These are phyloP conservation scores for Ammospiza nelsoni DNA, from an alignment of 2,113 vertebrate species.

Conservation along the genomic window DNA sequence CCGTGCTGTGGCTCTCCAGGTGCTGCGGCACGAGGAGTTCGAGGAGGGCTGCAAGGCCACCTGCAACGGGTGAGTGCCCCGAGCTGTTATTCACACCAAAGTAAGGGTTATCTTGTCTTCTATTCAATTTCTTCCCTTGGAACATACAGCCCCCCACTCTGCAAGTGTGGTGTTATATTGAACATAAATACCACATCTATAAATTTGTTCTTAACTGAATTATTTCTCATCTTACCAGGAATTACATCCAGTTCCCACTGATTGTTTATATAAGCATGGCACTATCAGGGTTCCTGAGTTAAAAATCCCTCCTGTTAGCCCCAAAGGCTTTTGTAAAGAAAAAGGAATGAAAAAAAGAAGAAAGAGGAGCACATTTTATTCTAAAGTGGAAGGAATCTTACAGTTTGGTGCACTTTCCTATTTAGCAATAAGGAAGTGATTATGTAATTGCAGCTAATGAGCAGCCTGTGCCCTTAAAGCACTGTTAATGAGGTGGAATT, in stretches of 20 bases:
- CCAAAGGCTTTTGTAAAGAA: background rate
- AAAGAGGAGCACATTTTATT: fast-evolving
- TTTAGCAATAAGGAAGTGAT: background rate
- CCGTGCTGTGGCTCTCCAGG: constrained; percentile 13
- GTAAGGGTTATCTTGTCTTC: fast-evolving
- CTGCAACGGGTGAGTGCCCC: constrained; percentile 86
- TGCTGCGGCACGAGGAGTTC: constrained; percentile 96
- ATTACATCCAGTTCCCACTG: fast-evolving
- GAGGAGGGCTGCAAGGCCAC: constrained; percentile 94
- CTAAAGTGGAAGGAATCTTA: background rate
- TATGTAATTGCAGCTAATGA: background rate
- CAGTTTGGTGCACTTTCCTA: background rate
- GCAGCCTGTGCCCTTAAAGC: background rate
- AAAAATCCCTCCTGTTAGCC: background rate
- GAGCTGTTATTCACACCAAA: fast-evolving
- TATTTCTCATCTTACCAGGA: background rate
- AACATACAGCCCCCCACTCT: fast-evolving
- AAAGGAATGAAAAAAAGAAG: background rate
- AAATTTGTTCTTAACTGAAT: fast-evolving
- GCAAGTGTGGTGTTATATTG: fast-evolving
- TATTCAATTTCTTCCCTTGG: fast-evolving
- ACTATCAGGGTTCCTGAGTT: background rate
- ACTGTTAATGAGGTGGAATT: background rate
- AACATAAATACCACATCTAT: fast-evolving
- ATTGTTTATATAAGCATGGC: fast-evolving